A percentile compares a stretch with the other conserved stretches of the same genome.
Evolutionary conservation across 2,888 invertebrate genomes (phyloP).

Genomic region (Mystacides longicornis): DNA sequence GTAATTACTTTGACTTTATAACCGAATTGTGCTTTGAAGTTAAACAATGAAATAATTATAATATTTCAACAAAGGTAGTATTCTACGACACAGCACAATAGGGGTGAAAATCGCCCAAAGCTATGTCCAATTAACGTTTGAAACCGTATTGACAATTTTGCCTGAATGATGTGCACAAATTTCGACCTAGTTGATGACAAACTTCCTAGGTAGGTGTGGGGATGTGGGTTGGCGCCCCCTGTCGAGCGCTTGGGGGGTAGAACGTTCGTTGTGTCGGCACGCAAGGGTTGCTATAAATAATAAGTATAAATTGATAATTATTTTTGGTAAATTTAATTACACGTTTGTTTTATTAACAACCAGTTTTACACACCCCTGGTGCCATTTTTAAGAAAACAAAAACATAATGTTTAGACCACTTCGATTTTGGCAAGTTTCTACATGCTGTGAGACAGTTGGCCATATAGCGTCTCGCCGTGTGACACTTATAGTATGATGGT

Average conservation of each 20-base stretch:
- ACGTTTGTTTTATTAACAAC: neutral
- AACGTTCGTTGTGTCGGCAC: neutral
- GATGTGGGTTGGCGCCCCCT: too few relatives aligned
- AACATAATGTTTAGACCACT: too few relatives aligned
- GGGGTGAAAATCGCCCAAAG: slow-evolving; percentile 12
- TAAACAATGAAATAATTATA: neutral
- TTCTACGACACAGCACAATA: neutral
- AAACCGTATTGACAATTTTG: slow-evolving; percentile 5
- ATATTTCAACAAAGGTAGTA: neutral
- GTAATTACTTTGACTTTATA: neutral
- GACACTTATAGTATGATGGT: too few relatives aligned
- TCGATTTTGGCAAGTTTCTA: too few relatives aligned
- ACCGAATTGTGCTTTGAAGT: slow-evolving; percentile 1
- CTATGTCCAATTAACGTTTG: slow-evolving; percentile 18
- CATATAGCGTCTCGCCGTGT: too few relatives aligned
- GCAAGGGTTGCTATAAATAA: neutral
- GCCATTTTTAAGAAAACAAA: too few relatives aligned
- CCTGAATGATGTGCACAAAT: slow-evolving; percentile 1
- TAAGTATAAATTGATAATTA: neutral
- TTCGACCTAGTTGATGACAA: slow-evolving; percentile 11
- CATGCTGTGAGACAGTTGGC: too few relatives aligned
- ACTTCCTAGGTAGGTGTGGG: too few relatives aligned
- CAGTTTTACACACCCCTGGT: too few relatives aligned
- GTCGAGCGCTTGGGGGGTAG: slow-evolving; percentile 8
- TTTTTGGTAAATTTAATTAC: slow-evolving; percentile 1